Evolutionary conservation across 2,888 invertebrate species (phyloP).

Genomic region (Pycnomerus fuliginosus): DNA sequence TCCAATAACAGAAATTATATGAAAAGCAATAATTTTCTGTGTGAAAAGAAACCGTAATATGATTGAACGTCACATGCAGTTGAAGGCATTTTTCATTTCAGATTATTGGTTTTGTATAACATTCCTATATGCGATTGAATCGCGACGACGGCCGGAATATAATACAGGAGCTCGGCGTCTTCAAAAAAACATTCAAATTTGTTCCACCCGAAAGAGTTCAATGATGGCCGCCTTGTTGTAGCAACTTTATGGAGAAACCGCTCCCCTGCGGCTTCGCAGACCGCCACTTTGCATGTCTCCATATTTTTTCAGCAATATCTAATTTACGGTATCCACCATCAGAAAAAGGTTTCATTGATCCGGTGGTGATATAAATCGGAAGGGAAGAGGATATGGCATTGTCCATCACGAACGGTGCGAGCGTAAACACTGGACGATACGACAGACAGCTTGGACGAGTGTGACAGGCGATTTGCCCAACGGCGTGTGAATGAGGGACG

Average conservation of each 20-base stretch:
- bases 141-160: constrained; percentile 11
- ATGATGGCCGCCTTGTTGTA: constrained; percentile 42
- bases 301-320: not conserved
- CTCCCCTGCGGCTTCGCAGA: not conserved
- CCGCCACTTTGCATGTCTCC: not conserved
- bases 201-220: constrained; percentile 41
- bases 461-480: constrained; percentile 51
- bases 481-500: constrained; percentile 53
- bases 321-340: no score
- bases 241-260: constrained; percentile 9
- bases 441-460: constrained; percentile 32
- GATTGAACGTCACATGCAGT: constrained; percentile 41
- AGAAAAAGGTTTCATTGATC: no score
- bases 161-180: constrained; percentile 10
- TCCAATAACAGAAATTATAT: no score
- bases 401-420: not conserved
- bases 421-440: no score
- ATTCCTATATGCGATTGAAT: constrained; percentile 25
- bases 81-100: constrained; percentile 39
- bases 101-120: constrained; percentile 40
- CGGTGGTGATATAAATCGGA: no score
- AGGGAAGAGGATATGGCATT: no score
- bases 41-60: constrained; percentile 28
- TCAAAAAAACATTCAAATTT: constrained; percentile 45
- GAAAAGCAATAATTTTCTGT: no score